Conservation (phyloP, 2,797 vertebrate genomes). For the Helicolenus hilgendorfi region DNA sequence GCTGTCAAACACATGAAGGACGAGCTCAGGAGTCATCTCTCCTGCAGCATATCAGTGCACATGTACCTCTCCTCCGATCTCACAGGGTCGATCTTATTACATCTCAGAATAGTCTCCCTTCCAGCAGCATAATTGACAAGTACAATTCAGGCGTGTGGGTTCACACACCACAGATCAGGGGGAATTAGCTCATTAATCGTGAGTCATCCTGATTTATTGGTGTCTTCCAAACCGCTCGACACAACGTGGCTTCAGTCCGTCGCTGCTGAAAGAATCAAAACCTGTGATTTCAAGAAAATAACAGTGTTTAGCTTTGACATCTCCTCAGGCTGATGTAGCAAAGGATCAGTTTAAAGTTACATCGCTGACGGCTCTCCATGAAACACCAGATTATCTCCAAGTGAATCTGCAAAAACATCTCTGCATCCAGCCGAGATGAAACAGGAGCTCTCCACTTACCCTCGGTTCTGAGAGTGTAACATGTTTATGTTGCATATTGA, state of each 20-base stretch:
- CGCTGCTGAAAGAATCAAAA: neutral
- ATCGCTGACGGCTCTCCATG: no score
- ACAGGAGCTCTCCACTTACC: no score
- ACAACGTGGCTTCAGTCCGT: neutral
- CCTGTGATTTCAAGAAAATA: neutral
- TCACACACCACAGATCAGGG: neutral
- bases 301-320: neutral
- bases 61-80: neutral
- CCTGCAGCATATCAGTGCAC: neutral
- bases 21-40: neutral
- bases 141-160: neutral
- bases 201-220: neutral
- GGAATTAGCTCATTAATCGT: neutral
- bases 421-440: no score
- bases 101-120: neutral
- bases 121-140: neutral
- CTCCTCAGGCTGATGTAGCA: no score
- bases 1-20: slow-evolving; percentile 5
- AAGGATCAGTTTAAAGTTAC: no score
- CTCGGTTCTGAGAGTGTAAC: no score
- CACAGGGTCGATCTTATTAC: neutral
- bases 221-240: neutral
- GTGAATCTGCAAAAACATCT: no score
- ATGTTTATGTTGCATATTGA: no score
- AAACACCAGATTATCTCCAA: no score